Conservation (phyloP, 2,888 invertebrate species). For the Perizoma affinitatum region DNA sequence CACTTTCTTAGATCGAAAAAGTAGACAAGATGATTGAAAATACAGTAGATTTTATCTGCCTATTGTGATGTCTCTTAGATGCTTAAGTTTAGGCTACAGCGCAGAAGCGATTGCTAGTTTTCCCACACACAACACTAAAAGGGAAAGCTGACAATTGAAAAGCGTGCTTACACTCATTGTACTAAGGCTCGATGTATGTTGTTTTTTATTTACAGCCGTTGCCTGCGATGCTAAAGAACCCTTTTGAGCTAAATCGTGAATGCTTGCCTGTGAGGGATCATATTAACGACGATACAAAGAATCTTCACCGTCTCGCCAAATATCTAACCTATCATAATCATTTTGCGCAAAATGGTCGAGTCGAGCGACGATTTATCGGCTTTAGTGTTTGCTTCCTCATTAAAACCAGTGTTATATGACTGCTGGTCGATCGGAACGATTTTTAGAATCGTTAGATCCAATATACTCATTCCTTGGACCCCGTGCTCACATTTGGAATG, state of each 20-base stretch:
- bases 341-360: constrained; percentile 71
- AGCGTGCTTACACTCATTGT: constrained; percentile 72
- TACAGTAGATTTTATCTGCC: constrained; percentile 37
- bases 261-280: constrained; percentile 84
- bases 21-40: constrained; percentile 25
- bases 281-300: constrained; percentile 82
- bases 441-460: constrained; percentile 47
- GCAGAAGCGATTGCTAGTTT: constrained; percentile 62
- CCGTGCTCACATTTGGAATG: constrained; percentile 72
- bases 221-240: constrained; percentile 84
- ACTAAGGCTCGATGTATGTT: constrained; percentile 84
- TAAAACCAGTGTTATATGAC: constrained; percentile 76
- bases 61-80: constrained; percentile 67
- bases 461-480: constrained; percentile 79
- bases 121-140: constrained; percentile 37
- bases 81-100: constrained; percentile 72
- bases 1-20: constrained; percentile 30
- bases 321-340: constrained; percentile 78
- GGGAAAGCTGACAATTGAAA: constrained; percentile 61
- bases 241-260: constrained; percentile 84
- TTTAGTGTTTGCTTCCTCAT: constrained; percentile 77
- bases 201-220: constrained; percentile 85
- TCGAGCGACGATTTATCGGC: constrained; percentile 54
- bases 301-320: constrained; percentile 80
- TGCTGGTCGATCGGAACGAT: constrained; percentile 57